Evolutionary conservation across 2,888 invertebrate species (phyloP).

Genomic region (Clivina fossor): DNA sequence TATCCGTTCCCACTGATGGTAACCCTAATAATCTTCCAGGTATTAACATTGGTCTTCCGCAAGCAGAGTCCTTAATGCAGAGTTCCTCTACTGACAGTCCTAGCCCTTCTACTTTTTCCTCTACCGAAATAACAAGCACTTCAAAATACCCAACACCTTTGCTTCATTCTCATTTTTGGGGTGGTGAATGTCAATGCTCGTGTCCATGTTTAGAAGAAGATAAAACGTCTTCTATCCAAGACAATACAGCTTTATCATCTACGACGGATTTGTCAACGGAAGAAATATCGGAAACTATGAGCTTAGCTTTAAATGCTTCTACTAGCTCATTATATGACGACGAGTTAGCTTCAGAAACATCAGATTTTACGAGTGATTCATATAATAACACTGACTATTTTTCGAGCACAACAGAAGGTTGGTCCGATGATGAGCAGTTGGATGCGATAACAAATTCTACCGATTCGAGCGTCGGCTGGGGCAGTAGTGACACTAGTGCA

Average conservation of each 20-base stretch:
- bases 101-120: not conserved
- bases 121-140: constrained; percentile 21
- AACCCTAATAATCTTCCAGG: constrained; percentile 58
- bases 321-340: constrained; percentile 40
- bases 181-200: constrained; percentile 73
- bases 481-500: constrained; percentile 40
- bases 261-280: constrained; percentile 23
- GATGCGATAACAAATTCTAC: constrained; percentile 36
- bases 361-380: constrained; percentile 40
- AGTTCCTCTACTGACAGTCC: constrained; percentile 8
- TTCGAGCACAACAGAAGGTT: constrained; percentile 36
- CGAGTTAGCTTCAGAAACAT: constrained; percentile 40
- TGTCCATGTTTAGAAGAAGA: constrained; percentile 66
- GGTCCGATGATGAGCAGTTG: constrained; percentile 26
- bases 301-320: constrained; percentile 34
- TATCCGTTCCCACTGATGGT: constrained; percentile 72
- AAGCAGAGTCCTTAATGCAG: constrained; percentile 23
- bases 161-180: constrained; percentile 52
- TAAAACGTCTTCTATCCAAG: constrained; percentile 46
- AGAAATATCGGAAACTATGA: constrained; percentile 39
- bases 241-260: constrained; percentile 33
- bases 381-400: constrained; percentile 29
- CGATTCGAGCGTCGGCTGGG: constrained; percentile 40
- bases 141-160: constrained; percentile 40
- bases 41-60: constrained; percentile 54